A percentile compares a stretch with the other conserved stretches of the same genome.
Evolutionary conservation across 2,888 invertebrate genomes (phyloP).

Genomic region (Anodontia alba): DNA sequence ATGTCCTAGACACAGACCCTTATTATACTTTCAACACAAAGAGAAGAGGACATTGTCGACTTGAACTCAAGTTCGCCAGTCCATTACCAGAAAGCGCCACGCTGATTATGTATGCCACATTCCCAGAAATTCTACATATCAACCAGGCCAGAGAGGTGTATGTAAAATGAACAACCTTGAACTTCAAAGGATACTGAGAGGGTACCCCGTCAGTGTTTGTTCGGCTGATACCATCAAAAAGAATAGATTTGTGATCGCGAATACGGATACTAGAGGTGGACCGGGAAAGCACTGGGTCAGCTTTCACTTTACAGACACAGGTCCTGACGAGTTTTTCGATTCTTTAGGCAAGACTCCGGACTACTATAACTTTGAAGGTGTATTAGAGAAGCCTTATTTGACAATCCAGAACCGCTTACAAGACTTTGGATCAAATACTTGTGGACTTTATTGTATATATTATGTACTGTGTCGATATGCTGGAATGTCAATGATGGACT

Average conservation of each 20-base stretch:
- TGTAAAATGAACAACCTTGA: constrained; percentile 19
- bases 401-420: constrained; percentile 18
- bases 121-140: constrained; percentile 31
- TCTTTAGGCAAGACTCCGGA: background rate
- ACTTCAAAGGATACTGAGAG: background rate
- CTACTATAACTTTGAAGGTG: background rate
- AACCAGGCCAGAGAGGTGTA: constrained; percentile 23
- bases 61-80: constrained; percentile 32
- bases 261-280: no score
- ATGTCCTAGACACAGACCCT: constrained; percentile 25
- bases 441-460: no score
- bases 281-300: no score
- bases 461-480: no score
- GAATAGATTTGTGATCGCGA: constrained; percentile 6
- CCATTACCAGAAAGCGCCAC: constrained; percentile 42
- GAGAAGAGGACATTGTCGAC: constrained; percentile 38
- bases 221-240: constrained; percentile 19
- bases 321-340: no score
- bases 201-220: constrained; percentile 15
- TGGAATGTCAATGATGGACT: constrained; percentile 16
- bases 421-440: constrained; percentile 14
- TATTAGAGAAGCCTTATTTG: no score
- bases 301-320: no score
- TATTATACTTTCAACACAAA: constrained; percentile 29
- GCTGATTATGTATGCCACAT: constrained; percentile 38